Base-by-base conservation (phyloP, 2,797 vertebrate genomes). In the Myiotriccus ornatus region DNA sequence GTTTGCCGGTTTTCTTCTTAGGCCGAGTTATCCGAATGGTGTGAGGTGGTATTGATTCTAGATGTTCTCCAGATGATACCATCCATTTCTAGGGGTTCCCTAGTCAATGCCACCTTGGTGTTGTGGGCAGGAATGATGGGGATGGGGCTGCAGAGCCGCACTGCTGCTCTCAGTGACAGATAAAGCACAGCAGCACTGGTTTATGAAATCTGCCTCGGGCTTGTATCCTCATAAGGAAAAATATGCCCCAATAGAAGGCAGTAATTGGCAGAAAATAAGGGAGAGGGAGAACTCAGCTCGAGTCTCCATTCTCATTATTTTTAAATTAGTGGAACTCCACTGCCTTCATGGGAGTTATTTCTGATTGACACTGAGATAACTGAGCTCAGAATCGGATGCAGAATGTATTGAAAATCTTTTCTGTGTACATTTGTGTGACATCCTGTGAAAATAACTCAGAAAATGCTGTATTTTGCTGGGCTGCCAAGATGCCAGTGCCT, bases 151-250 rank as follows among this genome's bases (percentile, higher is more conserved):
- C 47, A 32, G 50, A 67, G 30, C 52, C 16, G 2, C 1, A 0
- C 32, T 41, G 35, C 3, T 73, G 15, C 47, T 87, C 55, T 18
- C 2, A 0, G 47, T 2, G 4, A 23, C 2, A 16, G 25, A 15
- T 5, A 41, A 32, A 52, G 17, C 64, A 39, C 53, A 44, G 30
- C 10, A 5, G 27, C 39, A 28, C 55, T 60, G 47, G 25, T 50
- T 23, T 49, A 6, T n/a, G 55, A 76, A 87, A 93, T 63, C 59
- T 47, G 63, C 67, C 52, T 37, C 28, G 2, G 34, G 17, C 67
- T 71, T 49, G 77, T 39, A 52, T 43, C 87, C 87, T 94, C 91
- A 68, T 88, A 87, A 75, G 93, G 91, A 89, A 94, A 93, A 94
- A 53, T 77, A 91, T 64, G 76, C 41, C 75, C 74, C 59, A 17